Percentiles rank a stretch among this genome's conserved stretches.
Evolutionary conservation across 2,113 vertebrate species (phyloP).

Genomic region (Galeopterus variegatus): DNA sequence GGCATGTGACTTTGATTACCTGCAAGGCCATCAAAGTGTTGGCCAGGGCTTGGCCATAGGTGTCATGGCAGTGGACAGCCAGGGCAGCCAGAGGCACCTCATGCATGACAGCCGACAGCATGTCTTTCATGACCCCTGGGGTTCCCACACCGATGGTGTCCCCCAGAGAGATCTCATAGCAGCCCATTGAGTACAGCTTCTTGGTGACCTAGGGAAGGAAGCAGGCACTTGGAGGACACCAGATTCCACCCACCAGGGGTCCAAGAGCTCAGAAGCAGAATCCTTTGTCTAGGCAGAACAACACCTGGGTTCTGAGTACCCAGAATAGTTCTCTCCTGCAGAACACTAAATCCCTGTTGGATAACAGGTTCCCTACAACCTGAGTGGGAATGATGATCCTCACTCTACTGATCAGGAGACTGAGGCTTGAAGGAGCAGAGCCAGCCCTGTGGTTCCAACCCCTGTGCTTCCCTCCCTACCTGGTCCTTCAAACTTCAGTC

Average conservation of each 20-base stretch:
- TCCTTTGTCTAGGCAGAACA: not conserved
- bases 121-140: conserved; percentile 94
- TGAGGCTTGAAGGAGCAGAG: not conserved
- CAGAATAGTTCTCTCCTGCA: too few relatives aligned
- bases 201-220: conserved; percentile 93
- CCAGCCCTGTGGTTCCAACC: rapidly evolving
- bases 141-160: conserved; percentile 98
- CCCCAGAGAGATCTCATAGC: conserved; percentile 98
- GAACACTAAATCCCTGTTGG: not conserved
- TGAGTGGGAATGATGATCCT: not conserved
- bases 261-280: not conserved
- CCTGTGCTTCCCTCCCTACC: not conserved
- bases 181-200: conserved; percentile 96
- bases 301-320: not conserved
- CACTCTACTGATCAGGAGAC: not conserved
- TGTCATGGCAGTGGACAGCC: conserved; percentile 98
- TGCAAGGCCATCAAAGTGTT: conserved; percentile 97
- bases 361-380: not conserved
- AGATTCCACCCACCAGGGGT: not conserved
- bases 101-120: conserved; percentile 93
- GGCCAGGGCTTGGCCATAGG: conserved; percentile 97
- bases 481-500: not conserved
- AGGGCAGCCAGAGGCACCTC: conserved; percentile 95
- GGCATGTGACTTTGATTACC: conserved; percentile 84
- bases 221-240: not conserved